Evolutionary conservation across 2,113 vertebrate genomes (phyloP).

Genomic region (Cranoglanis bouderius): DNA sequence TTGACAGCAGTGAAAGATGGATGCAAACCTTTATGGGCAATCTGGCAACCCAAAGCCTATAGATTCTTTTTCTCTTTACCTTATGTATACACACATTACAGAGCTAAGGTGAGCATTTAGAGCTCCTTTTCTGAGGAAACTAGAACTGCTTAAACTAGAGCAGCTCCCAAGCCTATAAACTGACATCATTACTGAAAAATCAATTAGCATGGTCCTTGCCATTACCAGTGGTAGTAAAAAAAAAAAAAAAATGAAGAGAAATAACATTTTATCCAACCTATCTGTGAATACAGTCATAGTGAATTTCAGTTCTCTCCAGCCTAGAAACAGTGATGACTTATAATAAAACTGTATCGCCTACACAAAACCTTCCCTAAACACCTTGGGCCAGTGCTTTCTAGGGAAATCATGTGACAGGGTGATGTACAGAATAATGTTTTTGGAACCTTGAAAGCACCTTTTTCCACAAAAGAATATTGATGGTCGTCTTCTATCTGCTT

Average conservation of each 20-base stretch:
- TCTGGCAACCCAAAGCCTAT: slow-evolving; percentile 11
- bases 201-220: slow-evolving; percentile 2
- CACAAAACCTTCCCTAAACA: not conserved
- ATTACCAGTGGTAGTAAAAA: not conserved
- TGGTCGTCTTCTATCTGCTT: slow-evolving; percentile 2
- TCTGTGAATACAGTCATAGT: not conserved
- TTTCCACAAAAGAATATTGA: not conserved
- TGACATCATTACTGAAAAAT: slow-evolving; percentile 21
- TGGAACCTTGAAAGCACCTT: not conserved
- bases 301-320: not conserved
- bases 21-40: not conserved
- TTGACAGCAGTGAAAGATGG: not conserved
- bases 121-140: slow-evolving; percentile 8
- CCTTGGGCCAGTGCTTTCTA: not conserved
- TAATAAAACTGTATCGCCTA: not conserved
- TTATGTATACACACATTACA: not conserved
- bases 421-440: slow-evolving; percentile 14
- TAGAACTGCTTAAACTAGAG: slow-evolving; percentile 12
- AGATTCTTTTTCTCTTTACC: not conserved
- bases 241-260: not conserved
- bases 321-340: not conserved
- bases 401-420: slow-evolving; percentile 38
- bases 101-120: not conserved
- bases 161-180: slow-evolving; percentile 31
- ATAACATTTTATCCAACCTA: not conserved